Conservation (phyloP, 2,113 vertebrate genomes). For the Nannospalax galili region DNA sequence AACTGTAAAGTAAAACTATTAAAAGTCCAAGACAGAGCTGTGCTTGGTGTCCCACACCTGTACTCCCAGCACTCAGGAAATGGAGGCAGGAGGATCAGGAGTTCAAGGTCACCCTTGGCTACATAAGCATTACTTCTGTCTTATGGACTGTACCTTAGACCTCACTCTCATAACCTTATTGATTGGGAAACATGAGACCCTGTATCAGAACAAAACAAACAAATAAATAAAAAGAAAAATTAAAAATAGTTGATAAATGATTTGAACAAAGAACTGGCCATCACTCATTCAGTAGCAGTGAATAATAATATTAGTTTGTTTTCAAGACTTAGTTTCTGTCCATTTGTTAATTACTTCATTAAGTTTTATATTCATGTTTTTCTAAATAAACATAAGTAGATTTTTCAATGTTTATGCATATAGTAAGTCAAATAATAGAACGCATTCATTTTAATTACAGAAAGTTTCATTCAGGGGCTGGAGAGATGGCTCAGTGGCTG, state of each 20-base stretch:
- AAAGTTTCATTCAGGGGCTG: neutral
- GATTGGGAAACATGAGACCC: neutral
- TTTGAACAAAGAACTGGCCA: slow-evolving; percentile 29
- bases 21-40: neutral
- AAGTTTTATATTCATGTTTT: slow-evolving; percentile 39
- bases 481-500: too few relatives aligned
- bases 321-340: slow-evolving; percentile 8
- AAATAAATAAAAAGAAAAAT: neutral
- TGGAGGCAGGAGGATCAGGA: neutral
- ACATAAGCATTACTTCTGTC: neutral
- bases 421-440: neutral
- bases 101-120: neutral
- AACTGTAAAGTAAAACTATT: neutral
- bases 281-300: neutral
- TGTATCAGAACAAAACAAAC: neutral
- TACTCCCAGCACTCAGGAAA: neutral
- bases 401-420: neutral
- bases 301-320: neutral
- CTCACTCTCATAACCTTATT: neutral
- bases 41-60: neutral
- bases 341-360: neutral
- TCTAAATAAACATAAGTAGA: neutral
- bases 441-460: slow-evolving; percentile 19
- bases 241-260: neutral
- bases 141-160: neutral